These are phyloP conservation scores for Proales similis DNA, from an alignment of 1,140 invertebrate genomes.

Conservation along the genomic window DNA sequence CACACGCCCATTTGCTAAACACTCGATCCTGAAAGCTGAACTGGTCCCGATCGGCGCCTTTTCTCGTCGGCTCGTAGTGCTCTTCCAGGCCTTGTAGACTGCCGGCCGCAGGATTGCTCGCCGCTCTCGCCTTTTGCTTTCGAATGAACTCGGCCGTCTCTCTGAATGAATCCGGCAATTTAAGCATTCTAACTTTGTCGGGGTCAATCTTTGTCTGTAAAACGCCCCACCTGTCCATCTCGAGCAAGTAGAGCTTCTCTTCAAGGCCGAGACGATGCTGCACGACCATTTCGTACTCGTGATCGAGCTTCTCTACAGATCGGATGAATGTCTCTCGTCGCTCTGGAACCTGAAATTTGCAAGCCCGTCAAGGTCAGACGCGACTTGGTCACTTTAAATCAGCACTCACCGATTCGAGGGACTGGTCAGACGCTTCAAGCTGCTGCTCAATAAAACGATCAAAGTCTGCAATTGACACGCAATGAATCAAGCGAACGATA, in stretches of 20 bases:
- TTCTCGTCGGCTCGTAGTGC: slow-evolving; percentile 30
- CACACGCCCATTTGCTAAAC: slow-evolving; percentile 35
- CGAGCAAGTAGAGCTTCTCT: slow-evolving; percentile 25
- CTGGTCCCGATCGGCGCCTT: slow-evolving; percentile 35
- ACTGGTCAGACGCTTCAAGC: no score
- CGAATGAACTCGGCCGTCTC: slow-evolving; percentile 30
- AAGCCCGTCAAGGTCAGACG: no score
- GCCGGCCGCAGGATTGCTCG: neutral
- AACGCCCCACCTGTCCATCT: slow-evolving; percentile 6
- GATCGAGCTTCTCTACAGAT: no score
- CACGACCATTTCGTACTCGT: slow-evolving; percentile 34
- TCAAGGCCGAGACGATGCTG: slow-evolving; percentile 25
- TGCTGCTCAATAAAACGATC: no score
- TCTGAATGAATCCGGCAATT: neutral
- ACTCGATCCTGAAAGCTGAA: slow-evolving; percentile 24
- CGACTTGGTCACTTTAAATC: no score
- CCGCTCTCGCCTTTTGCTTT: slow-evolving; percentile 29
- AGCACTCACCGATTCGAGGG: no score
- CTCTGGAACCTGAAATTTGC: no score
- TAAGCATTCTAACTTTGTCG: neutral
- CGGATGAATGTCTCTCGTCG: no score
- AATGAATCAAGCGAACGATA: no score
- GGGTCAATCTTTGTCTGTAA: neutral
- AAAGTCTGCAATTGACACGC: no score
- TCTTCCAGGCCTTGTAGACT: slow-evolving; percentile 34